Evolutionary conservation across 2,797 vertebrate genomes (phyloP), one percentile per base, ranked within the genome.

Genomic region (Nyctibius grandis): DNA sequence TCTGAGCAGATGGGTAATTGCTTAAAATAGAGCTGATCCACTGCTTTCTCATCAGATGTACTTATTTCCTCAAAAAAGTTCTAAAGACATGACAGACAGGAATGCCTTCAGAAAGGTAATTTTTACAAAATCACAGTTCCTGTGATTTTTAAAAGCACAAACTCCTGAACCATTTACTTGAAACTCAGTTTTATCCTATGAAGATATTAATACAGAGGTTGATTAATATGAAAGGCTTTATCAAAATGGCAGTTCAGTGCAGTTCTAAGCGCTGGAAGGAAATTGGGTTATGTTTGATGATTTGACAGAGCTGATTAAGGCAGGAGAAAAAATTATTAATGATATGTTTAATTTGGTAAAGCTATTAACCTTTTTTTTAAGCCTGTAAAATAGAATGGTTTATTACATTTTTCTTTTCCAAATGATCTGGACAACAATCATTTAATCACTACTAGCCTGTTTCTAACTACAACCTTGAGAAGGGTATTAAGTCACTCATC

Each of bases 191-290:
- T 93, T 78, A 70, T 57, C 56, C 28, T 34, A 29, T 57, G 48
- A 92, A 51, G 31, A 40, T 84, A 81, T 83, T 96, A 72, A 38
- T 45, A 28, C 9, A 91, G 67, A 90, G 5, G 2, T 82, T 84
- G 56, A 77, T 89, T 91, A 76, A 95, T 79, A 79, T 48, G 33
- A 96, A 95, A 90, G 33, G 10, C 22, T 75, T 95, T 85, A 76
- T 85, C 61, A 92, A 93, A 93, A 91, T 68, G 22, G 28, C 63
- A 72, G n/a, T 31, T 72, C 21, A 40, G 13, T 63, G n/a, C 34
- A 69, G 20, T 50, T 93, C 12, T 64, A 63, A 64, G 15, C n/a
- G 28, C 33, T 50, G 18, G 70, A 78, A 93, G 70, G 68, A 93
- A 93, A 89, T 23, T 70, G 22, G 6, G 11, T 36, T 81, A 33